A percentile compares a stretch with the other conserved stretches of the same genome.
Conservation (phyloP, 2,113 vertebrate genomes). For the Ellobius talpinus region DNA sequence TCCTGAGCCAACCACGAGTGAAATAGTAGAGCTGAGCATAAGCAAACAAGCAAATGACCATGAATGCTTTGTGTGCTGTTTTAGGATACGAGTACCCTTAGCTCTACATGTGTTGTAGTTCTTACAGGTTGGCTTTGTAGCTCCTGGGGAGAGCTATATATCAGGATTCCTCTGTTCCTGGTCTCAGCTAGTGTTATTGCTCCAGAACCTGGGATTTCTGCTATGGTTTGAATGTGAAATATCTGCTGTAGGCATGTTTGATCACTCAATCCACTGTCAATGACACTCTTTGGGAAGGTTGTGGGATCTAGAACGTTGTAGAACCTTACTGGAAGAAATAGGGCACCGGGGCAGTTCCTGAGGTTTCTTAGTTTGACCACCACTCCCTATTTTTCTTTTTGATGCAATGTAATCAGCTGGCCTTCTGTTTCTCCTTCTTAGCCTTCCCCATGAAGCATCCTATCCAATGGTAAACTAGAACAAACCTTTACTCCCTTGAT, state of each 20-base stretch:
- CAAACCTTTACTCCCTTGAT: not conserved
- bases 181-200: not conserved
- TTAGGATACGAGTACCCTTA: not conserved
- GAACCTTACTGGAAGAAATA: not conserved
- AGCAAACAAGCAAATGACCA: not conserved
- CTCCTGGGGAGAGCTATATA: not conserved
- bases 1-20: too few relatives aligned
- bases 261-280: fast-evolving
- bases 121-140: not conserved
- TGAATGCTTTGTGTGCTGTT: not conserved
- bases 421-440: not conserved
- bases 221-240: not conserved
- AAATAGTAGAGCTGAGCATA: not conserved
- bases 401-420: not conserved
- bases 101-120: too few relatives aligned
- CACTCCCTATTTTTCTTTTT: not conserved
- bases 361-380: not conserved
- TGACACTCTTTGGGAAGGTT: not conserved
- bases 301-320: not conserved
- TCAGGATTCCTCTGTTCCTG: not conserved
- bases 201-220: not conserved
- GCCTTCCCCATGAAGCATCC: not conserved
- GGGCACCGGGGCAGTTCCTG: not conserved
- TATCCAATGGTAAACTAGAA: not conserved
- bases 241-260: not conserved